These are phyloP conservation scores for Poecilia gillii DNA, from an alignment of 2,797 vertebrate species.

Conservation along the genomic window DNA sequence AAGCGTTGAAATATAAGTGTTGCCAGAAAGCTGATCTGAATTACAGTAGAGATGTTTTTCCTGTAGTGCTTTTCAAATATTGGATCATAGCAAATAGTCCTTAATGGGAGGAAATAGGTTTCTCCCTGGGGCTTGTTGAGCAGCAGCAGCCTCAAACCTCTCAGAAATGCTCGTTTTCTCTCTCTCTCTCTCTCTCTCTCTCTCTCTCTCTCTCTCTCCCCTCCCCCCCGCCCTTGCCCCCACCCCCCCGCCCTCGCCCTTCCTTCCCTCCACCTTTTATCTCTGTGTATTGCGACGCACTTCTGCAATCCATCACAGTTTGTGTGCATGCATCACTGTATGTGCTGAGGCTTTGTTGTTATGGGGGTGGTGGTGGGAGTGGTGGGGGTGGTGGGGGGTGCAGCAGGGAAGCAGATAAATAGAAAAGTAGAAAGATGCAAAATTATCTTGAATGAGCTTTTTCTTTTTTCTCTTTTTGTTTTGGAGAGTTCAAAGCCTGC, in stretches of 20 bases:
- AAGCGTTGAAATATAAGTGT: constrained; percentile 47
- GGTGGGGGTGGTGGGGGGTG: not conserved
- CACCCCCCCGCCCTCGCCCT: not conserved
- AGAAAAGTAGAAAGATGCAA: constrained; percentile 58
- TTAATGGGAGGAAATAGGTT: constrained; percentile 77
- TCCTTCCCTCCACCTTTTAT: constrained; percentile 8
- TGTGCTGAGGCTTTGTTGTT: constrained; percentile 48
- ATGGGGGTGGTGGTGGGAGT: constrained; percentile 34
- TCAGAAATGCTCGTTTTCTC: constrained; percentile 32
- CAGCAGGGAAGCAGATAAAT: constrained; percentile 24
- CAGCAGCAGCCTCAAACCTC: constrained; percentile 48
- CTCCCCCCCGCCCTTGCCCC: not conserved
- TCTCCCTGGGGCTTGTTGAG: constrained; percentile 63
- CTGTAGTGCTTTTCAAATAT: constrained; percentile 66
- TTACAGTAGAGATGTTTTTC: constrained; percentile 63
- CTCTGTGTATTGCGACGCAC: constrained; percentile 45
- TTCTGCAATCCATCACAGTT: constrained; percentile 43
- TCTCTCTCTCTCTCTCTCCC: constrained; percentile 15
- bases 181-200: not conserved
- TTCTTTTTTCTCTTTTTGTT: not conserved
- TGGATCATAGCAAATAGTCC: constrained; percentile 70
- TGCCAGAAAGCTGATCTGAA: constrained; percentile 48
- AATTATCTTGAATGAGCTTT: constrained; percentile 39
- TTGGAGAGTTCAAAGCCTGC: constrained; percentile 3
- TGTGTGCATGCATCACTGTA: constrained; percentile 35